Conservation (phyloP, 2,888 invertebrate genomes). For the Keiferia lycopersicella region DNA sequence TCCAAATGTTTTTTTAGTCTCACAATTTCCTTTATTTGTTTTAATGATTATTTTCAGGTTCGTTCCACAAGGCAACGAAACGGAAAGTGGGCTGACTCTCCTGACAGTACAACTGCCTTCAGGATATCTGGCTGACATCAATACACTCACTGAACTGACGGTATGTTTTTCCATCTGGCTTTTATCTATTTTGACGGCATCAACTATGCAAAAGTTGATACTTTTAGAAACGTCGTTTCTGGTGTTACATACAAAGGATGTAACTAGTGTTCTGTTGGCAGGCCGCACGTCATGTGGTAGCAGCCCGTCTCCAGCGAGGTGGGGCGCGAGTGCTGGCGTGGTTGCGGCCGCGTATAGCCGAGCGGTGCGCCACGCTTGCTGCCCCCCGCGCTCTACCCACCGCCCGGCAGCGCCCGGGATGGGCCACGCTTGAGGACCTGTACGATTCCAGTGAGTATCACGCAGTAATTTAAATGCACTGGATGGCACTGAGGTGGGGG, state of each 20-base stretch:
- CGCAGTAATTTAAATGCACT: no score
- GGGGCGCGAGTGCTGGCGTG: constrained; percentile 69
- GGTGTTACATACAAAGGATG: no score
- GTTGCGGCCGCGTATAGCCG: constrained; percentile 69
- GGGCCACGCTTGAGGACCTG: constrained; percentile 93
- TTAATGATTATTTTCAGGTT: constrained; percentile 70
- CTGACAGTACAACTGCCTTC: constrained; percentile 95
- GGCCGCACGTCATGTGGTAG: constrained; percentile 65
- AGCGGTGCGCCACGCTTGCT: constrained; percentile 92
- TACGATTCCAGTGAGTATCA: constrained; percentile 91
- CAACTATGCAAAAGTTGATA: background rate
- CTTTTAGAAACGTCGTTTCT: no score
- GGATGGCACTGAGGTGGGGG: no score
- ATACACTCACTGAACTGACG: constrained; percentile 85
- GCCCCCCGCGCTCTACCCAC: constrained; percentile 92
- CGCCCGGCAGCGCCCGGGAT: constrained; percentile 91
- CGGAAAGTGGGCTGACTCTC: constrained; percentile 93
- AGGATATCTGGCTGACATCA: constrained; percentile 92
- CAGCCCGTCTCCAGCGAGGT: constrained; percentile 54
- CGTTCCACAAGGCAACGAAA: constrained; percentile 83
- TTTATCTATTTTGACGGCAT: background rate
- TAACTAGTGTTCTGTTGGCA: constrained; percentile 39
- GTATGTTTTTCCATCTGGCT: constrained; percentile 55
- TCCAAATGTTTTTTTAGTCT: no score
- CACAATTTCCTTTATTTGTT: background rate